Base-by-base conservation (phyloP, 2,797 vertebrate genomes). In the Cygnus olor region DNA sequence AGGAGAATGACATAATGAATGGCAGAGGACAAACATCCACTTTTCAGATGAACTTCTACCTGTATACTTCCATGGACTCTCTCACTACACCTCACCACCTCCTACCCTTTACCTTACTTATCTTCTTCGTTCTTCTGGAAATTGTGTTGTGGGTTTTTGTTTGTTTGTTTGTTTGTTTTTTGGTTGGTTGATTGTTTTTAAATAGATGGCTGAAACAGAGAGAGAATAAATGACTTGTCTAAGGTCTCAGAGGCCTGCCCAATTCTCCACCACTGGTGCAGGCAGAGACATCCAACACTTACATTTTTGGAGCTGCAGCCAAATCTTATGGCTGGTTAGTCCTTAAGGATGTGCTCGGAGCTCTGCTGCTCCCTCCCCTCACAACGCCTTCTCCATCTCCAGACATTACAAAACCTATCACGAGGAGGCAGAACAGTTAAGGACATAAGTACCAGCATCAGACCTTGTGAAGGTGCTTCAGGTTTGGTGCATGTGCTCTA, bases 381-480 rank as follows among this genome's bases (percentile, higher is more conserved):
- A 11, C 32, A 19, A 66, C 9, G 42, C 28, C 20, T 25, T 15
- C 47, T 68, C 15, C 2, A 1, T 64, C 44, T 74, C 10, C 22
- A 71, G 36, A 49, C 9, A 11, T 28, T 88, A 49, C 74, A 87
- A 94, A 95, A 61, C 24, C 13, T 73, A 49, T 82, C 40, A 81
- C 6, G 21, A 93, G 60, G 71, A 87, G n/a, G 84, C 40, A 91
- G 63, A 80, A 77, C 25, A 74, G 71, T 82, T 82, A 89, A 77
- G 61, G 45, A 10, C 30, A 7, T 21, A 77, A 92, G 78, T 47
- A 57, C 54, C 38, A 63, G 49, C 17, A 2, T 90, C 81, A 90
- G 85, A 87, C 34, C 78, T 87, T 78, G 65, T 87, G 74, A 90
- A 90, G 74, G 78, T 91, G n/a, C 34, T 96, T 74, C 78, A 61